These are phyloP conservation scores for Arenaria interpres DNA, from an alignment of 2,113 vertebrate genomes.

Conservation along the genomic window DNA sequence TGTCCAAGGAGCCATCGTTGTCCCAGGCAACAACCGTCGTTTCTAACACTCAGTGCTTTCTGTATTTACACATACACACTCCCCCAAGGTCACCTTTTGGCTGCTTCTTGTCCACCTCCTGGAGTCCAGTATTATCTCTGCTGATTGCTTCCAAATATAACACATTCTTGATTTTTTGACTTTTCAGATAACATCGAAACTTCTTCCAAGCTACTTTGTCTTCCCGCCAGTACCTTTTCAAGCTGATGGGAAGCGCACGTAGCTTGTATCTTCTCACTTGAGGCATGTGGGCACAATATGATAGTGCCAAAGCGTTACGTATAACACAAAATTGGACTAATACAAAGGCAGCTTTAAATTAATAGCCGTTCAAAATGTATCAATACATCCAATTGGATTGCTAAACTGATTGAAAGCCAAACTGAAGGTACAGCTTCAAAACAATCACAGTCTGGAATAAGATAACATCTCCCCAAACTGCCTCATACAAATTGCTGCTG, in stretches of 20 bases:
- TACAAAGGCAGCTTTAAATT: neutral
- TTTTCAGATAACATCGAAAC: slow-evolving; percentile 35
- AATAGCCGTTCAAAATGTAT: neutral
- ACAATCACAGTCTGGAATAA: neutral
- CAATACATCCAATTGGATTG: neutral
- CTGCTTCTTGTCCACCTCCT: neutral
- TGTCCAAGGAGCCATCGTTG: neutral
- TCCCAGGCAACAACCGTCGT: neutral
- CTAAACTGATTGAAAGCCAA: neutral
- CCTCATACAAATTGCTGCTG: neutral
- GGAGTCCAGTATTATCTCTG: slow-evolving; percentile 27
- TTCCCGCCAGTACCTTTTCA: slow-evolving; percentile 24
- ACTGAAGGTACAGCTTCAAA: neutral
- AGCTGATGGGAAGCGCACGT: neutral
- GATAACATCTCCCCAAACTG: neutral
- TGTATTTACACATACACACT: neutral
- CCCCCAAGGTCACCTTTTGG: slow-evolving; percentile 48
- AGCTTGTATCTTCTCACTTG: neutral
- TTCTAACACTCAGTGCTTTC: neutral
- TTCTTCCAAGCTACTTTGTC: slow-evolving; percentile 43
- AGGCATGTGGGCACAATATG: neutral
- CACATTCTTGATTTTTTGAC: neutral
- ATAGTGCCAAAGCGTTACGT: neutral
- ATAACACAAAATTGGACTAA: neutral
- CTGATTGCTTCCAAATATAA: slow-evolving; percentile 47